These are phyloP conservation scores for Archips crataeganus DNA, from an alignment of 2,888 invertebrate species.

Conservation along the genomic window DNA sequence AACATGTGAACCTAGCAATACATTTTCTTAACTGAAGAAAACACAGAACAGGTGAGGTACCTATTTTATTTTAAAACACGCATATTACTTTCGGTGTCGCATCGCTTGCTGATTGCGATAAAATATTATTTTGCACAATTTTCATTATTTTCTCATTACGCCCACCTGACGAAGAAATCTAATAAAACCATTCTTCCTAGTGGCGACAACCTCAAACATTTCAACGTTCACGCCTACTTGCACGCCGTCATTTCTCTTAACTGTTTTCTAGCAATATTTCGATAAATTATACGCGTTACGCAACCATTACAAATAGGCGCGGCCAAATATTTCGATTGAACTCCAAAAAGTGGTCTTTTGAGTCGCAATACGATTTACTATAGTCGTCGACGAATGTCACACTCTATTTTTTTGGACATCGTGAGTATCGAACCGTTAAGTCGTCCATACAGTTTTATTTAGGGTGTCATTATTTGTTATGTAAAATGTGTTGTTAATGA, in stretches of 20 bases:
- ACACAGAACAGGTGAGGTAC: no score
- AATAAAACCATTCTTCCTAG: slow-evolving; percentile 44
- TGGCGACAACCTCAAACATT: slow-evolving; percentile 58
- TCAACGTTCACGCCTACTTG: slow-evolving; percentile 69
- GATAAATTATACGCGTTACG: slow-evolving; percentile 61
- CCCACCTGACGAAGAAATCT: slow-evolving; percentile 39
- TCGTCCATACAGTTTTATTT: neutral
- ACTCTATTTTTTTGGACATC: neutral
- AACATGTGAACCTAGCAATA: no score
- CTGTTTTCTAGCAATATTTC: slow-evolving; percentile 67
- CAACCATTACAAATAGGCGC: slow-evolving; percentile 49
- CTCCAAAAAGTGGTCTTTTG: slow-evolving; percentile 16
- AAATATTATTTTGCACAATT: slow-evolving; percentile 11
- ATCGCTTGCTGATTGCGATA: neutral
- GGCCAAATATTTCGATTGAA: slow-evolving; percentile 19
- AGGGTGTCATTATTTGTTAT: slow-evolving; percentile 1
- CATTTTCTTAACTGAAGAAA: no score
- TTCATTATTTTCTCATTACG: slow-evolving; percentile 33
- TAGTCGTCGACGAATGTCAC: neutral
- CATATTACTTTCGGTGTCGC: neutral
- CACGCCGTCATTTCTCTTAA: slow-evolving; percentile 63
- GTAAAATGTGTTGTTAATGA: slow-evolving; percentile 7
- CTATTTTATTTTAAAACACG: neutral
- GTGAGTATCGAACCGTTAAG: slow-evolving; percentile 8
- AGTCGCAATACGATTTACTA: slow-evolving; percentile 9